phyloP scores from a whole-genome alignment of 37 sponge, comb jelly and placozoan species.

The Spongia lamella region DNA sequence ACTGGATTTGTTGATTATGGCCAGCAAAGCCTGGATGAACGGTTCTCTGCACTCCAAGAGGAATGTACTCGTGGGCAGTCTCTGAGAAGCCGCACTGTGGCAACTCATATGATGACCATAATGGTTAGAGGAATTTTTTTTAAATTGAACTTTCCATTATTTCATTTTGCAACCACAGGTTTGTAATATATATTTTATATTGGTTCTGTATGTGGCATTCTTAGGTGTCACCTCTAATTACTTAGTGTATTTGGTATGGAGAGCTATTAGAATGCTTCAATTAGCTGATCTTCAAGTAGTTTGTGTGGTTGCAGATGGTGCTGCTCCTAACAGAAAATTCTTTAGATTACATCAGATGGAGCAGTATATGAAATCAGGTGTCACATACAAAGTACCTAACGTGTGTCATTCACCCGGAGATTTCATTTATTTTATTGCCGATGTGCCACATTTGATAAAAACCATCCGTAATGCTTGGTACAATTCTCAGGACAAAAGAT shows the following conservation, averaged over 20 bases:
- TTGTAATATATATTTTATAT: no score
- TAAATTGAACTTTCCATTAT: constrained; percentile 24
- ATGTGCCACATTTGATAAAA: constrained; percentile 33
- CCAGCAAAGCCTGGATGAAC: neutral
- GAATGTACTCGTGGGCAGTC: no score
- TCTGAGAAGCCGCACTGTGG: no score
- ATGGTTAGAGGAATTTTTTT: constrained; percentile 44
- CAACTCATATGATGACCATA: constrained; percentile 38
- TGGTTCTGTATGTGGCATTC: no score
- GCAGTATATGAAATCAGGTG: no score
- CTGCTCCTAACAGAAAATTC: constrained; percentile 32
- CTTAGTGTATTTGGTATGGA: constrained; percentile 43
- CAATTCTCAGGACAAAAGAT: no score
- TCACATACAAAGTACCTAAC: no score
- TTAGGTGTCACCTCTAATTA: neutral
- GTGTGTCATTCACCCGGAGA: constrained; percentile 1
- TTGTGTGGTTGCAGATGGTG: constrained; percentile 37
- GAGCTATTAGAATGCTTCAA: constrained; percentile 44
- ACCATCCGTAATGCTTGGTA: constrained; percentile 17
- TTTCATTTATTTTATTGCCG: constrained; percentile 4
- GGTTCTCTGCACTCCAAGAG: no score
- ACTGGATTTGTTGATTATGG: constrained; percentile 27
- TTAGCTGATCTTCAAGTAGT: constrained; percentile 25
- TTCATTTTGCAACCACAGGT: constrained; percentile 35
- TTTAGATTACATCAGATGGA: constrained; percentile 3